phyloP scores from a whole-genome alignment of 2,797 vertebrate genomes.

The Halcyon leucocephala region DNA sequence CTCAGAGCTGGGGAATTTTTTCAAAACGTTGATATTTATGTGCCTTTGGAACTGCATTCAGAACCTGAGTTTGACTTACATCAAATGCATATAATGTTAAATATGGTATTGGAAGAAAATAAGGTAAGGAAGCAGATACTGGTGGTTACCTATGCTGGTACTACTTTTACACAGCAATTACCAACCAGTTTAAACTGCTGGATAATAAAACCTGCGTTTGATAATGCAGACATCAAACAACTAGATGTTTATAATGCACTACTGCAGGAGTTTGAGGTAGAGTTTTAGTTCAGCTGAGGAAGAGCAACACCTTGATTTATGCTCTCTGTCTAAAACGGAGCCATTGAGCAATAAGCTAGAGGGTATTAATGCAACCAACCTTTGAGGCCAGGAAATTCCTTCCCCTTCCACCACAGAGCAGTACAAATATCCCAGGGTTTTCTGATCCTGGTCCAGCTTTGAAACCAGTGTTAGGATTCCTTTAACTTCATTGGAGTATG shows the following conservation, averaged over 20 bases:
- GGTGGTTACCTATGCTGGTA: neutral
- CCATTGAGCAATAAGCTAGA: neutral
- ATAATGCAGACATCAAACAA: neutral
- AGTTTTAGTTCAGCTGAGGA: neutral
- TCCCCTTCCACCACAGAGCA: conserved; percentile 13
- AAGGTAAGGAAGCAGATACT: neutral
- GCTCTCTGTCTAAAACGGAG: neutral
- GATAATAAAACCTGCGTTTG: rapidly evolving
- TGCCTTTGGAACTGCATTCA: neutral
- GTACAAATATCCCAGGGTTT: conserved; percentile 21
- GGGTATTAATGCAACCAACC: neutral
- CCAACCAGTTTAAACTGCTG: neutral
- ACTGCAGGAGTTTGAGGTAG: neutral
- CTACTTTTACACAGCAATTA: neutral
- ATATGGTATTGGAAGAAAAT: neutral
- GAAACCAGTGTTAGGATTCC: neutral
- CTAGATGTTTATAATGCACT: neutral
- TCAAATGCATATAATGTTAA: neutral
- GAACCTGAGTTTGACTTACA: neutral
- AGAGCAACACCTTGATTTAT: neutral
- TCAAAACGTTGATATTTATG: neutral
- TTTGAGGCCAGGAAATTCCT: conserved; percentile 46
- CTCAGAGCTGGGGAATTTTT: neutral
- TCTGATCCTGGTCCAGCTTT: conserved; percentile 16
- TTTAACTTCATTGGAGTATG: neutral